Evolutionary conservation across 2,797 vertebrate genomes (phyloP).

Genomic region (Pangasius macronema): DNA sequence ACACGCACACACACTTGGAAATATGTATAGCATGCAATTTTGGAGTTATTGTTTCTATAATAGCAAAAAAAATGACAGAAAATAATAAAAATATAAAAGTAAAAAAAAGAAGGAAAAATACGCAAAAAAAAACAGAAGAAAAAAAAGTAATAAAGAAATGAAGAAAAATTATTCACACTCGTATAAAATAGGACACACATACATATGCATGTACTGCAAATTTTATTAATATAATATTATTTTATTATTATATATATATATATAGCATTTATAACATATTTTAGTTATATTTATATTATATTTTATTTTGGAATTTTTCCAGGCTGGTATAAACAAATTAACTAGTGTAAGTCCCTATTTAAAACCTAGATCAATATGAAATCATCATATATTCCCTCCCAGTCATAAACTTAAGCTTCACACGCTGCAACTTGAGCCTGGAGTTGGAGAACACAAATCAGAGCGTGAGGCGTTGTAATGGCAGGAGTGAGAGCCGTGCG

Average conservation of each 20-base stretch:
- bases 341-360: background rate
- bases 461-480: slow-evolving; percentile 39
- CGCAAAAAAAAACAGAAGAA: too few species aligned
- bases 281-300: background rate
- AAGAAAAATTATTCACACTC: background rate
- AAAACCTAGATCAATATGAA: slow-evolving; percentile 21
- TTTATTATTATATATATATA: background rate
- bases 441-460: slow-evolving; percentile 47
- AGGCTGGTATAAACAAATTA: slow-evolving; percentile 15
- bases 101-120: background rate
- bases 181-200: background rate
- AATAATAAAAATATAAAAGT: background rate
- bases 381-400: slow-evolving; percentile 22
- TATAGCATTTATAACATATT: background rate
- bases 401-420: slow-evolving; percentile 41
- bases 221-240: background rate
- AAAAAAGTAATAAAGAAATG: too few species aligned
- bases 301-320: background rate
- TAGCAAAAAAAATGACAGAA: background rate
- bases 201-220: background rate
- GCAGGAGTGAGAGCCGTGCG: slow-evolving; percentile 39
- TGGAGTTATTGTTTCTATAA: background rate
- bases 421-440: slow-evolving; percentile 27
- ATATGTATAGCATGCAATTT: background rate
- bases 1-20: too few species aligned